Evolutionary conservation across 2,888 invertebrate species (phyloP), one percentile per base, ranked within the genome.

Genomic region (Cremastinae sp.): DNA sequence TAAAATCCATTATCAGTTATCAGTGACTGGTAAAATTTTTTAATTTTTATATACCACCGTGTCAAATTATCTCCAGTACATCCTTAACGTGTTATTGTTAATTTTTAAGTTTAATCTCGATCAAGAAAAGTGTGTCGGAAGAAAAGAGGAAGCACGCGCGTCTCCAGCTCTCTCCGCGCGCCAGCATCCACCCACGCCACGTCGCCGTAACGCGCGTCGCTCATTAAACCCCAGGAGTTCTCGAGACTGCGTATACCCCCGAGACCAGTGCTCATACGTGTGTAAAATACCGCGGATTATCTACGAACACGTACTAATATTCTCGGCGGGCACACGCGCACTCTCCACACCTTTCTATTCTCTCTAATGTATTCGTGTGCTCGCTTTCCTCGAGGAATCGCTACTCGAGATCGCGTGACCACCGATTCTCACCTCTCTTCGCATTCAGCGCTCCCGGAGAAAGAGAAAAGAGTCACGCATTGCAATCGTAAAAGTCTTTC

Each of bases 141-240:
- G 5, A 28, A 28, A 28, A 28, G 28, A n/a, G n/a, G n/a, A 45
- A 7, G 55, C 43, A 45, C 77, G 66, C 49, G 65, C 69, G 65
- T 53, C 56, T 70, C 39, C 51, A 9, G 16, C 58, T 22, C 58
- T 37, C 22, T 61, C 35, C 56, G 41, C 47, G 59, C 58, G 22
- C 18, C 43, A 10, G n/a, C 10, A 20, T 41, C n/a, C 74, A 59
- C 74, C 74, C 59, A 75, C 74, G 65, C 65, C 20, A 16, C 45
- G 65, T 75, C 64, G 39, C 74, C 70, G 70, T 75, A 75, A 58
- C 68, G 62, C 64, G 72, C 41, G 70, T 53, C 39, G 49, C 58
- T 69, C 51, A 69, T 69, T 69, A 59, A 28, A 59, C 37, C 9
- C 39, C 59, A 16, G n/a, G 28, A 56, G 61, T 28, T 10, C 55